Percentiles rank a stretch among this genome's conserved stretches.
phyloP scores from a whole-genome alignment of 2,888 invertebrate species.

The Agrochola lychnidis region DNA sequence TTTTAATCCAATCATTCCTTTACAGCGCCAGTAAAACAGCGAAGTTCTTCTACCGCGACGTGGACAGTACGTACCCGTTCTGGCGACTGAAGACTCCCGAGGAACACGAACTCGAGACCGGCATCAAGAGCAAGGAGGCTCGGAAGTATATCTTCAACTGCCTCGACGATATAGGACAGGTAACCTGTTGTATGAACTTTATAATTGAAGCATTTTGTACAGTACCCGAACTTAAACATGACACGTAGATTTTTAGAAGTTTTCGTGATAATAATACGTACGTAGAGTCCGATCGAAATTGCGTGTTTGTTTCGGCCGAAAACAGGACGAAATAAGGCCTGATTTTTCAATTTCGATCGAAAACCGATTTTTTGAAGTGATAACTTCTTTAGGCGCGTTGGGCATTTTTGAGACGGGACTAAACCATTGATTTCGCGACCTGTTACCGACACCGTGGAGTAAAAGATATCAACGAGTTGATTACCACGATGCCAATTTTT shows the following conservation, averaged over 20 bases:
- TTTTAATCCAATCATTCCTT: not conserved
- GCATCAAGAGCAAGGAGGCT: slow-evolving; percentile 99
- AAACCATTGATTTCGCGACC: too few relatives aligned
- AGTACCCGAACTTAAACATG: not conserved
- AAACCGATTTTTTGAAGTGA: too few relatives aligned
- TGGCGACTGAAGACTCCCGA: slow-evolving; percentile 98
- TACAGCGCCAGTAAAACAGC: slow-evolving; percentile 98
- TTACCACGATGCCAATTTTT: too few relatives aligned
- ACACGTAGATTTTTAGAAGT: not conserved
- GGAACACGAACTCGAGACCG: slow-evolving; percentile 99
- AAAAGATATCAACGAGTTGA: too few relatives aligned
- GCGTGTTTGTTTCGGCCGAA: not conserved
- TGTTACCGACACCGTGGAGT: too few relatives aligned
- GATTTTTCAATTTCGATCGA: too few relatives aligned
- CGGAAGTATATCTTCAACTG: slow-evolving; percentile 99
- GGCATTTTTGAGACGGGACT: too few relatives aligned
- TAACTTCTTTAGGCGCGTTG: too few relatives aligned
- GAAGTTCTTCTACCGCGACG: slow-evolving; percentile 99
- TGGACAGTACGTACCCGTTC: slow-evolving; percentile 97
- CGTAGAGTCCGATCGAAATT: not conserved
- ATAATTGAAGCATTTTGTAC: slow-evolving; percentile 9
- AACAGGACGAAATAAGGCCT: not conserved
- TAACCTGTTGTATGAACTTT: slow-evolving; percentile 59
- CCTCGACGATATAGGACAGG: slow-evolving; percentile 98
- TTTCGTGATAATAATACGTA: not conserved